Conservation (phyloP, 2,888 invertebrate species). For the Yponomeuta sedellus region DNA sequence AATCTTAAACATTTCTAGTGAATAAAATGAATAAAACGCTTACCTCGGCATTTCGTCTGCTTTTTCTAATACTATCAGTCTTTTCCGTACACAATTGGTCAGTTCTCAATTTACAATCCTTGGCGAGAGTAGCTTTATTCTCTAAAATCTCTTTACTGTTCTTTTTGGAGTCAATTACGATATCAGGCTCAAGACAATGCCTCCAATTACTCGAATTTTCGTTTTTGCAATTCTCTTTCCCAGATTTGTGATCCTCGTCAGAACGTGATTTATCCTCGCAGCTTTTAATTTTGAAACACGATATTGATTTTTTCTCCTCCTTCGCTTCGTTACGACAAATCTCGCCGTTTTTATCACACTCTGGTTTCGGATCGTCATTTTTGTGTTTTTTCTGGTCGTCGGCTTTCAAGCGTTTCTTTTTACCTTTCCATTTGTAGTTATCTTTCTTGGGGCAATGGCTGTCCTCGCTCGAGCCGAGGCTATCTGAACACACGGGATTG, state of each 20-base stretch:
- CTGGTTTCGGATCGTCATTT: conserved; percentile 36
- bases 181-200: conserved; percentile 52
- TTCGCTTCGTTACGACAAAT: conserved; percentile 52
- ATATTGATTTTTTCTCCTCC: conserved; percentile 63
- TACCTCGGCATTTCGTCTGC: conserved; percentile 49
- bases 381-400: conserved; percentile 40
- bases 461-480: conserved; percentile 59
- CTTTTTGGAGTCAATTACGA: conserved; percentile 60
- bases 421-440: conserved; percentile 59
- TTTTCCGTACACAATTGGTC: conserved; percentile 51
- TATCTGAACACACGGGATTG: conserved; percentile 67
- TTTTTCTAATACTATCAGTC: conserved; percentile 54
- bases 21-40: conserved; percentile 25
- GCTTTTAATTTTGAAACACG: conserved; percentile 70
- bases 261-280: conserved; percentile 58
- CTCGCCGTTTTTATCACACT: conserved; percentile 47
- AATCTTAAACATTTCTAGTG: not conserved
- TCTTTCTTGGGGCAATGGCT: conserved; percentile 52
- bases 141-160: conserved; percentile 50
- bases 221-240: conserved; percentile 61
- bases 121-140: conserved; percentile 54
- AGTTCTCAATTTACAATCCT: conserved; percentile 39
- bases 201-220: conserved; percentile 64
- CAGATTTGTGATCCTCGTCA: conserved; percentile 54
- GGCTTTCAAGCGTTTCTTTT: conserved; percentile 64